These are phyloP conservation scores for Canis aureus DNA, from an alignment of 2,113 vertebrate species.

Conservation along the genomic window DNA sequence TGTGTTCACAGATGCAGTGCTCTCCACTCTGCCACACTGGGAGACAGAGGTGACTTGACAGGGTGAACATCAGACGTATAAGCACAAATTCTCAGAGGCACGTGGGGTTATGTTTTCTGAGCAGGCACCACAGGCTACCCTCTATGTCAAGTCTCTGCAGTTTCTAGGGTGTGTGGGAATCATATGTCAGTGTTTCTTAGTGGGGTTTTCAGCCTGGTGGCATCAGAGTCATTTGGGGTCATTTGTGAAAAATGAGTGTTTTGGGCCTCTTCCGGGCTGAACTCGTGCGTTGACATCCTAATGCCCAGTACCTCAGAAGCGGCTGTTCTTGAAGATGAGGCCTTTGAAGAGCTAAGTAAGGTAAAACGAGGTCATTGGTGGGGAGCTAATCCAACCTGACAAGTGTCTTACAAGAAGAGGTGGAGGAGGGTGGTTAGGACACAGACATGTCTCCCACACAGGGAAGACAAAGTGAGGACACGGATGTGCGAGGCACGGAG, in stretches of 20 bases:
- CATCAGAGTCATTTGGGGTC: not conserved
- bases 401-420: not conserved
- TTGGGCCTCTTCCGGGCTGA: not conserved
- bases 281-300: not conserved
- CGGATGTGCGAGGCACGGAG: not conserved
- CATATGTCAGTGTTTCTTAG: not conserved
- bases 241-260: not conserved
- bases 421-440: not conserved
- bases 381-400: not conserved
- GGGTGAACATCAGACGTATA: accelerated
- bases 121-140: not conserved
- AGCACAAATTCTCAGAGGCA: not conserved
- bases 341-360: not conserved
- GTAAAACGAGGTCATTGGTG: not conserved
- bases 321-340: not conserved
- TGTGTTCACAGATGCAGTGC: not conserved
- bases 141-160: not conserved
- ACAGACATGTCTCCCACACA: not conserved
- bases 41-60: not conserved
- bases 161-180: not conserved
- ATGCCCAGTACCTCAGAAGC: not conserved
- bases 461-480: not conserved
- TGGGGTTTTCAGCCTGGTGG: not conserved
- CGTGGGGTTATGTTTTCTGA: accelerated
- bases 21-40: not conserved